Conservation (phyloP, 2,888 invertebrate species). For the Acleris cristana region DNA sequence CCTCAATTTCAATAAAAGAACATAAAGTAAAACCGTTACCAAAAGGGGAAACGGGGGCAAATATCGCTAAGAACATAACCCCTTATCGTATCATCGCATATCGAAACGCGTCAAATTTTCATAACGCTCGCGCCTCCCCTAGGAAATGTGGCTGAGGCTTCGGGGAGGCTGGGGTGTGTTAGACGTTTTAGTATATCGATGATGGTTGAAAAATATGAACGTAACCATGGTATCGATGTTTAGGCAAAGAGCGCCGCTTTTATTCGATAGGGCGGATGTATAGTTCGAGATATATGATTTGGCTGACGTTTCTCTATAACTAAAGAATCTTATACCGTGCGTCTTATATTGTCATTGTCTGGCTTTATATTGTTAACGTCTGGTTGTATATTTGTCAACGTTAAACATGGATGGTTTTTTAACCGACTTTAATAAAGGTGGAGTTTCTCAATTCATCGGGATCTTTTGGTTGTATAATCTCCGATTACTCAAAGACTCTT, state of each 20-base stretch:
- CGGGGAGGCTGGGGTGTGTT: constrained; percentile 25
- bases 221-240: constrained; percentile 43
- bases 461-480: no score
- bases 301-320: no score
- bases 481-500: no score
- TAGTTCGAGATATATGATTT: no score
- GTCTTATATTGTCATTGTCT: no score
- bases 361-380: no score
- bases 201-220: constrained; percentile 60
- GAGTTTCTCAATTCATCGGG: no score
- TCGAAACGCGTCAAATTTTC: constrained; percentile 76
- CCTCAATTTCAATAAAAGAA: constrained; percentile 35
- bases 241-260: neutral
- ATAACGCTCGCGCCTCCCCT: constrained; percentile 61
- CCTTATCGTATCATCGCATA: constrained; percentile 74
- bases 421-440: no score
- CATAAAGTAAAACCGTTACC: constrained; percentile 23
- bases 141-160: constrained; percentile 62
- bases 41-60: constrained; percentile 54
- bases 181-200: constrained; percentile 67
- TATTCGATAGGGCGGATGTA: neutral
- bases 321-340: no score
- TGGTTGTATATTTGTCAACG: no score
- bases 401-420: no score
- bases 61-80: constrained; percentile 50